Percentiles rank a stretch among this genome's conserved stretches.
Conservation (phyloP, 2,113 vertebrate genomes). For the Ceyx melanurus region DNA sequence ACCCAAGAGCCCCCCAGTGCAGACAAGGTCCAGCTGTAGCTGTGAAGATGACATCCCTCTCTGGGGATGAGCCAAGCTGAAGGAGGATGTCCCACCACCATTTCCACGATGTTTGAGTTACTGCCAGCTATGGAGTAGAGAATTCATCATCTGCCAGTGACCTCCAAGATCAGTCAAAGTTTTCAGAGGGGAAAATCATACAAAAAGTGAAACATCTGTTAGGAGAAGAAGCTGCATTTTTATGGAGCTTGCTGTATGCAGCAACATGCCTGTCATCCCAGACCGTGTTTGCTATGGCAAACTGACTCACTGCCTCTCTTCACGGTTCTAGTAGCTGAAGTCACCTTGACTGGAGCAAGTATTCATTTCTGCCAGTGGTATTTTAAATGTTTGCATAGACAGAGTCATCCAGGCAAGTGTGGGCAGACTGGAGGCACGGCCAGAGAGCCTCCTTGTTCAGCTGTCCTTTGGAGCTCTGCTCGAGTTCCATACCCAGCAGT, state of each 20-base stretch:
- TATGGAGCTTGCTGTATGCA: conserved; percentile 12
- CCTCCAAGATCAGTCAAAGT: conserved; percentile 59
- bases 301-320: neutral
- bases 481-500: neutral
- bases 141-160: conserved; percentile 64
- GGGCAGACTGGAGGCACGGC: neutral
- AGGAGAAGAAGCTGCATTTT: conserved; percentile 15
- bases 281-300: neutral
- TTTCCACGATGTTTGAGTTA: conserved; percentile 48
- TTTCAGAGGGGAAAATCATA: conserved; percentile 54
- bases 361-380: neutral
- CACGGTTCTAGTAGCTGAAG: neutral
- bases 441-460: fast-evolving
- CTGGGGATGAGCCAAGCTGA: conserved; percentile 50
- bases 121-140: conserved; percentile 22
- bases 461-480: neutral
- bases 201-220: conserved; percentile 39
- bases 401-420: neutral
- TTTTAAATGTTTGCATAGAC: conserved; percentile 32
- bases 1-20: neutral
- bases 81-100: conserved; percentile 42
- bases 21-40: conserved; percentile 53
- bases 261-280: conserved; percentile 23
- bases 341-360: conserved; percentile 36
- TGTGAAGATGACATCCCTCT: conserved; percentile 54